Conservation (phyloP, 1,140 invertebrate genomes). For the Limonius californicus region DNA sequence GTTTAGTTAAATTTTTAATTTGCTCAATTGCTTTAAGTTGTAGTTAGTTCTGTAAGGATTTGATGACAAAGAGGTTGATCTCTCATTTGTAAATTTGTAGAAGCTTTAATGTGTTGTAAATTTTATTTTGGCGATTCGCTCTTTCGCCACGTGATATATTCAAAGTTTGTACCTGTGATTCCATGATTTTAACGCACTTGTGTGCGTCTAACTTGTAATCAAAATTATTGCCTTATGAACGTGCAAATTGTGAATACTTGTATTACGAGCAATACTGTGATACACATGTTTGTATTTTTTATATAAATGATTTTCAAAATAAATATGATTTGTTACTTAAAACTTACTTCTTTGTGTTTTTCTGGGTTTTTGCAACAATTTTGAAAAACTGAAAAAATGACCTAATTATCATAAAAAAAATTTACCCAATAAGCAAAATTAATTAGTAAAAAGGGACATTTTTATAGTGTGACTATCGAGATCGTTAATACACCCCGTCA, state of each 20-base stretch:
- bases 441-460: too few species aligned
- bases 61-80: slow-evolving; percentile 27
- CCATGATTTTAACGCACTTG: neutral
- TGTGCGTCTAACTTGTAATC: neutral
- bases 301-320: slow-evolving; percentile 22
- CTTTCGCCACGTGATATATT: slow-evolving; percentile 31
- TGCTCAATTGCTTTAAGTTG: slow-evolving; percentile 30
- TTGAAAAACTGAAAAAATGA: too few species aligned
- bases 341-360: slow-evolving; percentile 4
- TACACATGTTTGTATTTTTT: slow-evolving; percentile 28
- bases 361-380: too few species aligned
- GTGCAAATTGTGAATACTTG: slow-evolving; percentile 21
- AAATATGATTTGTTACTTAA: slow-evolving; percentile 21
- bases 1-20: slow-evolving; percentile 2
- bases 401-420: too few species aligned
- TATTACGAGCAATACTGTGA: slow-evolving; percentile 36
- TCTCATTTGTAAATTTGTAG: slow-evolving; percentile 22
- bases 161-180: slow-evolving; percentile 21
- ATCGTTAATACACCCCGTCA: too few species aligned
- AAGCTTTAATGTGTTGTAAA: slow-evolving; percentile 35
- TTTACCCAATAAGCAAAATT: too few species aligned
- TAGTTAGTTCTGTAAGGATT: slow-evolving; percentile 9
- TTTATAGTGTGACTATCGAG: too few species aligned
- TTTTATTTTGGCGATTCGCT: slow-evolving; percentile 11
- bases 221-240: slow-evolving; percentile 9